Evolutionary conservation across 2,888 invertebrate species (phyloP), one percentile per base, ranked within the genome.

Genomic region (Cheilosia grossa): DNA sequence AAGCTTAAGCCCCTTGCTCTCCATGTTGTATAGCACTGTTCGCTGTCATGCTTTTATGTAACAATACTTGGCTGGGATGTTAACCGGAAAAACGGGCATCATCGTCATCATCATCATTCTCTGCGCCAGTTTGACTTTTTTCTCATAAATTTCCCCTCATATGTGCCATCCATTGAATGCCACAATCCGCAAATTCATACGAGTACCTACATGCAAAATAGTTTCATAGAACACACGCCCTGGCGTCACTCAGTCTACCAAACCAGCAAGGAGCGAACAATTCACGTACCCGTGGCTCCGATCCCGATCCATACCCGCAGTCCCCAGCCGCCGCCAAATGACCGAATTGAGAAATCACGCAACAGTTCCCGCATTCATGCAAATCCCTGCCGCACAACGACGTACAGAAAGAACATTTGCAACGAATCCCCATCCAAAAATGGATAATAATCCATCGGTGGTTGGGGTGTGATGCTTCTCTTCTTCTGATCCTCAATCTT

Each of bases 271-370:
- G 56, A 44, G 30, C 44, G 21, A 30, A 66, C 15, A 42, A n/a
- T 66, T 33, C 49, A 58, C 42, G 51, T 66, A 42, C 42, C 17
- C n/a, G 40, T 19, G 40, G 37, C 21, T 3, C 21, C 13, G 6
- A 6, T 10, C 10, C 13, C 15, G n/a, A n/a, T 54, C 9, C 4
- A n/a, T 24, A 5, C 5, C 24, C 24, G 4, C 24, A 27, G 27
- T 27, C 24, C 21, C 49, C 10, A 6, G 21, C 49, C n/a, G 19
- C 49, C 24, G 5, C 51, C 61, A 44, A 79, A 74, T 79, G 83
- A 83, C 74, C 79, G 74, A 79, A 79, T 79, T 69, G 79, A 79
- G 79, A 83, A 74, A 79, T 79, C 83, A 83, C 58, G 82, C 79
- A 79, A 42, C 74, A 74, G 74, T 83, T 69, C 64, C 74, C 54